Evolutionary conservation across 2,888 invertebrate genomes (phyloP), one percentile per base, ranked within the genome.

Genomic region (Melikaiella ostensackeni): DNA sequence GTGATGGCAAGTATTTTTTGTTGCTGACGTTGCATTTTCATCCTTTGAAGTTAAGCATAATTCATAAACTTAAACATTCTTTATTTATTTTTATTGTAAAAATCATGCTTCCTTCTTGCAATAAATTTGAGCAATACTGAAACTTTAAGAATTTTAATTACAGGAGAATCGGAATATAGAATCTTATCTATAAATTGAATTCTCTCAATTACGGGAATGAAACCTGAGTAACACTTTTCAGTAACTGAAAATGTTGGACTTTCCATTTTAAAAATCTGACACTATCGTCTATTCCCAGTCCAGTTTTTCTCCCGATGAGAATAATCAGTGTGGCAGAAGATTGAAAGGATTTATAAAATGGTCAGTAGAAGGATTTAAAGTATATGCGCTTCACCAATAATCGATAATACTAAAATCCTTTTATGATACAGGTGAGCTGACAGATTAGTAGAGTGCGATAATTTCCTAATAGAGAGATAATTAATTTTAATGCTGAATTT

Each of bases 401-500:
- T 42, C 42, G 66, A 42, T 66, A 42, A 46, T 66, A 27, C 66
- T 19, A 27, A 24, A 66, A 66, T 66, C 46, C 66, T 66, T 66
- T 66, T 42, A 66, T 66, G 66, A 42, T 42, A 66, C 19, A 66
- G 24, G 42, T 46, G 42, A 66, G 42, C 27, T 66, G 19, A 27
- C 19, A 6, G 46, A 66, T 27, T 46, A 46, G 46, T 66, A 42
- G 66, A 66, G 27, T 27, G 24, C 16, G 46, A 27, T 13, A 13
- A 46, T 46, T 42, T 27, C 24, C 16, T 27, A 27, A 16, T 42
- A 66, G 9, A 46, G 27, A 2, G 27, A 24, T 66, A 66, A 66
- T 66, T n/a, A 42, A 4, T 5, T 42, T 6, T 16, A 16, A 42
- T 42, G 6, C 1, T 1, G 16, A 6, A 16, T 16, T 42, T 42